A percentile compares a stretch with the other conserved stretches of the same genome.
Conservation (phyloP, 2,888 invertebrate genomes). For the Synanthedon andrenaeformis region DNA sequence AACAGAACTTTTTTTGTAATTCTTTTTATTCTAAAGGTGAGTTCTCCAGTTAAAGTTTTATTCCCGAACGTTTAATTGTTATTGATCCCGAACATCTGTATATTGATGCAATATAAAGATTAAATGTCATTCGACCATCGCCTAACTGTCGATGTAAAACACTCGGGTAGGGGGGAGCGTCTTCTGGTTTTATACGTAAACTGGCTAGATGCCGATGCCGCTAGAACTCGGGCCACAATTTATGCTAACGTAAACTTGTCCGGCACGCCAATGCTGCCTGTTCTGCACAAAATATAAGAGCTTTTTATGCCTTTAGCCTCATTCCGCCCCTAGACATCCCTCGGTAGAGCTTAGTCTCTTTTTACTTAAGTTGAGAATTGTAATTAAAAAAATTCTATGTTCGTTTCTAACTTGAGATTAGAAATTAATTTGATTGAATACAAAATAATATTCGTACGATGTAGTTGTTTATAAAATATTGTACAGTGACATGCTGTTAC, state of each 20-base stretch:
- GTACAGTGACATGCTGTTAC: slow-evolving; percentile 44
- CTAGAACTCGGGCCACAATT: slow-evolving; percentile 31
- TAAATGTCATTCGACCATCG: slow-evolving; percentile 53
- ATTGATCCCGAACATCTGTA: too few species aligned
- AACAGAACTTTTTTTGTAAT: too few species aligned
- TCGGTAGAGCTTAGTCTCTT: neutral
- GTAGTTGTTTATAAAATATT: slow-evolving; percentile 33
- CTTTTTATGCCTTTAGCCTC: slow-evolving; percentile 21
- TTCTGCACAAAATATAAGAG: slow-evolving; percentile 18
- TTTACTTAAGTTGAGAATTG: neutral
- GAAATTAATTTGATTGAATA: neutral
- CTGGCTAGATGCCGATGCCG: slow-evolving; percentile 21
- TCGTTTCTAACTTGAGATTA: neutral
- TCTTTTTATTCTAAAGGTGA: too few species aligned
- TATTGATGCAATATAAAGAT: slow-evolving; percentile 25
- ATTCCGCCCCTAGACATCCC: slow-evolving; percentile 10
- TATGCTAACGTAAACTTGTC: slow-evolving; percentile 42
- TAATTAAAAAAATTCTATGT: neutral
- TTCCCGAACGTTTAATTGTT: too few species aligned
- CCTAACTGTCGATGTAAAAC: slow-evolving; percentile 42
- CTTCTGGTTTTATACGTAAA: slow-evolving; percentile 38
- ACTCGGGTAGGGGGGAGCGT: slow-evolving; percentile 33
- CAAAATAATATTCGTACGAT: neutral
- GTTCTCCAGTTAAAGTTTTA: too few species aligned
- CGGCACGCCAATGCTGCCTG: slow-evolving; percentile 18